Conservation (phyloP, 2,888 invertebrate species). For the Acrocera orbiculus region DNA sequence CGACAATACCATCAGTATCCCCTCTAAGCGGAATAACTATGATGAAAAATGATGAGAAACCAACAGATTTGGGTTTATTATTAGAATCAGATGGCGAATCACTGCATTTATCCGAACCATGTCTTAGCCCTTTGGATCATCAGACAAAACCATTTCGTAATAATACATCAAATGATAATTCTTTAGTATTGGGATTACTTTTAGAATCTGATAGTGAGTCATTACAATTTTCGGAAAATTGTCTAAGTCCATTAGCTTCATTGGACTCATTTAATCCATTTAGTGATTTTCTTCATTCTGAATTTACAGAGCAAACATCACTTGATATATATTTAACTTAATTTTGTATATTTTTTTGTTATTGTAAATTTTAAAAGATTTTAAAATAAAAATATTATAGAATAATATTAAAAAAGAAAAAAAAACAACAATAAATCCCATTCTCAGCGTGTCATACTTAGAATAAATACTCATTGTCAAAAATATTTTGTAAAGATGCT, state of each 20-base stretch:
- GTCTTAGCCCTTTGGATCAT: slow-evolving; percentile 20
- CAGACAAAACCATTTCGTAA: slow-evolving; percentile 10
- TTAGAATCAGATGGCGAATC: slow-evolving; percentile 44
- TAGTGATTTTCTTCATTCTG: slow-evolving; percentile 23
- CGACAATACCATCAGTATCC: no score
- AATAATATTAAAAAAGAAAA: no score
- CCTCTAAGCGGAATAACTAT: no score
- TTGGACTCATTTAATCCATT: slow-evolving; percentile 26
- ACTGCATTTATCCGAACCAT: slow-evolving; percentile 27
- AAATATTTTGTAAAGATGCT: no score
- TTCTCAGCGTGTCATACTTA: no score
- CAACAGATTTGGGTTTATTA: slow-evolving; percentile 30
- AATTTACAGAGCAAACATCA: slow-evolving; percentile 21
- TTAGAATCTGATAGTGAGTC: slow-evolving; percentile 24
- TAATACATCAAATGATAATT: slow-evolving; percentile 13
- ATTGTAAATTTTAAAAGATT: no score
- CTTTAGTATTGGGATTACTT: slow-evolving; percentile 22
- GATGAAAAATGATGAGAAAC: no score
- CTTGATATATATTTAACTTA: slow-evolving; percentile 28
- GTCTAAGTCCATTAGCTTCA: slow-evolving; percentile 23
- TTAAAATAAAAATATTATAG: no score
- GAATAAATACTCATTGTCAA: no score
- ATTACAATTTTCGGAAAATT: slow-evolving; percentile 21
- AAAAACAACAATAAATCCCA: no score
- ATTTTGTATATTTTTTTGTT: no score